These are phyloP conservation scores for Trachelus iudaicus DNA, from an alignment of 2,888 invertebrate species.

Conservation along the genomic window DNA sequence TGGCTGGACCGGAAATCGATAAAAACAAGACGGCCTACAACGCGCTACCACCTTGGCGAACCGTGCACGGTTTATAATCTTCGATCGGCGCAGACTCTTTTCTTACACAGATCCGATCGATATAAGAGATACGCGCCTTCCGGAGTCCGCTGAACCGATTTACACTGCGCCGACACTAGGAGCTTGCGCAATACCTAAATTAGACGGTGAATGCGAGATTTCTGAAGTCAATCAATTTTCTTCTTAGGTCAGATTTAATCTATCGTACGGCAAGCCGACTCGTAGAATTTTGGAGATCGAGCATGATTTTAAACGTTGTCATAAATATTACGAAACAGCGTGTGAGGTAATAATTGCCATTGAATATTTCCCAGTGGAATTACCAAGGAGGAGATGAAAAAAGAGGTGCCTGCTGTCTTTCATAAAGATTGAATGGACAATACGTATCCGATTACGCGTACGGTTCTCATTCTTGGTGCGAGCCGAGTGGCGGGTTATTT, in stretches of 20 bases:
- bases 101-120: not conserved
- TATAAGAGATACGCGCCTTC: not conserved
- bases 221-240: not conserved
- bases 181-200: not conserved
- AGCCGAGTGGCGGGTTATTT: slow-evolving; percentile 13
- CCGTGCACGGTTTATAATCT: not conserved
- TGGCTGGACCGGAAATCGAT: slow-evolving; percentile 1
- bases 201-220: not conserved
- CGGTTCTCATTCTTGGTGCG: not conserved
- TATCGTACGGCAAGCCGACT: not conserved
- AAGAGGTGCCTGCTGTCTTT: not conserved
- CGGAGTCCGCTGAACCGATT: not conserved
- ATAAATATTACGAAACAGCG: not conserved
- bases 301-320: not conserved
- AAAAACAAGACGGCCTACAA: not conserved
- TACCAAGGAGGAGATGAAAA: not conserved
- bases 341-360: not conserved
- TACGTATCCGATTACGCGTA: not conserved
- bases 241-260: not conserved
- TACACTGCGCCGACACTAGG: not conserved
- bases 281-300: not conserved
- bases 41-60: not conserved
- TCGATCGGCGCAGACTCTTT: not conserved
- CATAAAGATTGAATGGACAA: not conserved
- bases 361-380: not conserved